Conservation (phyloP, 2,888 invertebrate genomes). For the Drosophila histrio region DNA sequence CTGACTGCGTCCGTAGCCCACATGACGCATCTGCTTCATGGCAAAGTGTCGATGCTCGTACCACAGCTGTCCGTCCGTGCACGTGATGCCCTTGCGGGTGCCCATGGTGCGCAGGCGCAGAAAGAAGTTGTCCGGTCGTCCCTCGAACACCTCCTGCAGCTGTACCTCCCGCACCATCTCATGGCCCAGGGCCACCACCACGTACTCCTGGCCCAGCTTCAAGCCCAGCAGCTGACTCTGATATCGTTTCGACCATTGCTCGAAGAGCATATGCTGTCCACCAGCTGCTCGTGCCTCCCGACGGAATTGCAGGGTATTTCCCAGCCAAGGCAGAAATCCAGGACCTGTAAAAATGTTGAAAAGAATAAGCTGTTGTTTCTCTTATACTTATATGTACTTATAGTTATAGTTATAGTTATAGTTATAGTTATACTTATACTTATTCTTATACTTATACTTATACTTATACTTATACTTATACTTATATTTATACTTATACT, state of each 20-base stretch:
- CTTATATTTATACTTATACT: neutral
- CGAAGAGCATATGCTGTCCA: constrained; percentile 85
- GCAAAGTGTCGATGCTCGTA: constrained; percentile 86
- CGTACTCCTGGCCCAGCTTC: constrained; percentile 85
- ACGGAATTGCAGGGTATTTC: constrained; percentile 81
- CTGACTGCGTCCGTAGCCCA: constrained; percentile 86
- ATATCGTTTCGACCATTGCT: constrained; percentile 84
- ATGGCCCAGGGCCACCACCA: constrained; percentile 86
- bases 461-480: neutral
- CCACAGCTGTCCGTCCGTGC: constrained; percentile 87
- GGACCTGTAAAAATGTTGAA: constrained; percentile 71
- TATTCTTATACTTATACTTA: neutral
- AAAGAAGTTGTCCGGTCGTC: constrained; percentile 88
- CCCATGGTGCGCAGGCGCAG: constrained; percentile 87
- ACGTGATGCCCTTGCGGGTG: constrained; percentile 85
- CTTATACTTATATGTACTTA: neutral
- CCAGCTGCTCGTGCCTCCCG: constrained; percentile 81
- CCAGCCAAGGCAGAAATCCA: constrained; percentile 81
- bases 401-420: neutral
- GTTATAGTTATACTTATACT: neutral
- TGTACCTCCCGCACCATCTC: constrained; percentile 86
- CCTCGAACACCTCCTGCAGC: constrained; percentile 86
- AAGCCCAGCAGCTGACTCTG: constrained; percentile 86
- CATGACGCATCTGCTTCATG: constrained; percentile 85
- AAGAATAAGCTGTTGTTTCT: neutral